These are phyloP conservation scores for Leucoptera coffeella DNA, from an alignment of 2,888 invertebrate genomes.

Conservation along the genomic window DNA sequence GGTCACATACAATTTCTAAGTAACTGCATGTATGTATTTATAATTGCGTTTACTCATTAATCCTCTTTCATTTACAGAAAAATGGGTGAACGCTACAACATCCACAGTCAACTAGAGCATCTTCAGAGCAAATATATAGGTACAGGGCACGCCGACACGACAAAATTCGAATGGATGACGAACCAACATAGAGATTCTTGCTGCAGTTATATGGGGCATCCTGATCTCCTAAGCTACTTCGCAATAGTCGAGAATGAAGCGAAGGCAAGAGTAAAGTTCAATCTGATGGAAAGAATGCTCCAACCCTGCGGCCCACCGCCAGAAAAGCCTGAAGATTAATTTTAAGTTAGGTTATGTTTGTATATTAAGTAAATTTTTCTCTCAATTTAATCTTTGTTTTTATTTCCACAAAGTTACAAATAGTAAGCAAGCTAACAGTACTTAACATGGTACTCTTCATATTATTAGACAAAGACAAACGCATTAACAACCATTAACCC, in stretches of 20 bases:
- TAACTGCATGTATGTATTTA: too few relatives aligned
- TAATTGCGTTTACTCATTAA: too few relatives aligned
- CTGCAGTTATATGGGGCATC: constrained; percentile 94
- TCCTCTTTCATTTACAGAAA: constrained; percentile 13
- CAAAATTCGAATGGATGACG: constrained; percentile 92
- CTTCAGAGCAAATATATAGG: constrained; percentile 98
- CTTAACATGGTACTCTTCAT: too few relatives aligned
- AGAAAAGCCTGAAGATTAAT: constrained; percentile 87
- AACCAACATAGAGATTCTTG: constrained; percentile 97
- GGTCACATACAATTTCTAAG: too few relatives aligned
- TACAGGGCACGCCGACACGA: constrained; percentile 97
- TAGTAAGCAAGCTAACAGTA: too few relatives aligned
- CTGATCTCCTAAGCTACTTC: constrained; percentile 89
- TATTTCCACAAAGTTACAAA: too few relatives aligned
- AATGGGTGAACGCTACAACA: constrained; percentile 98
- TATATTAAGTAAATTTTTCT: too few relatives aligned
- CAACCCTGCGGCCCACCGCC: constrained; percentile 99
- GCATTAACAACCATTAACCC: too few relatives aligned
- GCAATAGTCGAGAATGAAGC: constrained; percentile 96
- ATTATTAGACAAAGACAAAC: too few relatives aligned
- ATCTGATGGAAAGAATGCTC: constrained; percentile 96
- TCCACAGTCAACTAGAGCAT: constrained; percentile 98
- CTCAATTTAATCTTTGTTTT: too few relatives aligned
- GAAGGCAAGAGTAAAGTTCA: constrained; percentile 91
- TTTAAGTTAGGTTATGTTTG: constrained; percentile 6